phyloP scores from a whole-genome alignment of 2,113 vertebrate genomes.

The Mobula birostris region DNA sequence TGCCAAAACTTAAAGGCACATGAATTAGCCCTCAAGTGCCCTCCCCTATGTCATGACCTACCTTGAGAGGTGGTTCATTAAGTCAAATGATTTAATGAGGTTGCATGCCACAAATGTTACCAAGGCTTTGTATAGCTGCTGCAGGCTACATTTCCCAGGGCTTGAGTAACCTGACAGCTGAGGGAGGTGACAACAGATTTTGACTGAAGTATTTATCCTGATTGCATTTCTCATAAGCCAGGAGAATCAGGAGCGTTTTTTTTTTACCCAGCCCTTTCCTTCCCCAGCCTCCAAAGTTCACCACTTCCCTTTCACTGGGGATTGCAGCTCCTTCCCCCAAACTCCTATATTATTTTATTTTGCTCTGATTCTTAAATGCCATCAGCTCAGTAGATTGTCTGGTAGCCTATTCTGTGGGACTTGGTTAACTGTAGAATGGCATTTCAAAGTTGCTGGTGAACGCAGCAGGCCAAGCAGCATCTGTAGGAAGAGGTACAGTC shows the following conservation, averaged over 20 bases:
- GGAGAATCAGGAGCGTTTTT: not conserved
- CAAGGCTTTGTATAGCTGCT: not conserved
- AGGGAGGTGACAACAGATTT: not conserved
- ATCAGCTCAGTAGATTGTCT: not conserved
- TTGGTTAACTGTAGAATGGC: not conserved
- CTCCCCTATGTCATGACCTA: not conserved
- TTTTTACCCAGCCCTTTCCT: too few relatives aligned
- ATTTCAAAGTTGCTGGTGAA: too few relatives aligned
- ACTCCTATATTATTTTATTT: not conserved
- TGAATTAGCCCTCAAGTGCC: not conserved
- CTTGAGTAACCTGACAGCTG: not conserved
- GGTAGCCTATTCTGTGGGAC: not conserved
- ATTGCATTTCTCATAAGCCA: not conserved
- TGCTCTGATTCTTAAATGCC: not conserved
- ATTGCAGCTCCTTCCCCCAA: too few relatives aligned
- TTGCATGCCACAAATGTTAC: not conserved
- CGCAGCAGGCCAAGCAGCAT: too few relatives aligned
- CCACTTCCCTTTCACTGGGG: too few relatives aligned
- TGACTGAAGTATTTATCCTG: not conserved
- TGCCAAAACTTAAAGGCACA: not conserved
- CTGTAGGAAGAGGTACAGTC: too few relatives aligned
- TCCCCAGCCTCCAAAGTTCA: too few relatives aligned
- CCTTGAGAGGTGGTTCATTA: too few relatives aligned
- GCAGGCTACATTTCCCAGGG: not conserved
- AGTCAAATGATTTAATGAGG: not conserved